These are phyloP conservation scores for Sinelater perroti DNA, from an alignment of 2,888 invertebrate species.

Conservation along the genomic window DNA sequence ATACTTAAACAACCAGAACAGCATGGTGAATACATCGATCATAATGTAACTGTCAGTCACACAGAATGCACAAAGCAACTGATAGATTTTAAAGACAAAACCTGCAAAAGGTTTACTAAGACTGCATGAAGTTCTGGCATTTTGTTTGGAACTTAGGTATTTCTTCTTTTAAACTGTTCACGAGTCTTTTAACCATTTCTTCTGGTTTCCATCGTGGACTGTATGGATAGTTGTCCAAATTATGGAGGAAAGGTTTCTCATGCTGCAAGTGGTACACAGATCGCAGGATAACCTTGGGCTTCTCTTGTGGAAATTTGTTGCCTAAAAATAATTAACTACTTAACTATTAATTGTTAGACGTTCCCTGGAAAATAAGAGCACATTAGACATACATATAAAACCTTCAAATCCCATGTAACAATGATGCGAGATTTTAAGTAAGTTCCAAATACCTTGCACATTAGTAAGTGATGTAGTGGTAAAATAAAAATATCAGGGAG, in stretches of 20 bases:
- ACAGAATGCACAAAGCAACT: too few species aligned
- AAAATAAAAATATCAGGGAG: background rate
- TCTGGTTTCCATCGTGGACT: conserved; percentile 48
- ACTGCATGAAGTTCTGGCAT: conserved; percentile 1
- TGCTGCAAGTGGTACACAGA: conserved; percentile 66
- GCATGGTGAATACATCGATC: too few species aligned
- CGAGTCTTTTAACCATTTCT: conserved; percentile 53
- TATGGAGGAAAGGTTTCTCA: conserved; percentile 44
- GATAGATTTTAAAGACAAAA: too few species aligned
- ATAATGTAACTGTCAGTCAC: too few species aligned
- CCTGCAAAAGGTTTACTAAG: background rate
- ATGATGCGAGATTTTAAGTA: too few species aligned
- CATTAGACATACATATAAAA: too few species aligned
- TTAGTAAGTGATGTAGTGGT: too few species aligned
- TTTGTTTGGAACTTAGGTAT: conserved; percentile 41
- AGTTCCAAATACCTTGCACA: too few species aligned
- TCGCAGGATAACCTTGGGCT: conserved; percentile 64
- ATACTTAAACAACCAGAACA: too few species aligned
- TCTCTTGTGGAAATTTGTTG: conserved; percentile 65
- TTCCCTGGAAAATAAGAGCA: too few species aligned
- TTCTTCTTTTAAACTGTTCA: conserved; percentile 47
- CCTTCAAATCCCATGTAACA: too few species aligned
- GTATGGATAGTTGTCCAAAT: conserved; percentile 52
- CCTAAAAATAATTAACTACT: conserved; percentile 46
- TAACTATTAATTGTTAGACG: conserved; percentile 7